Percentiles rank a stretch among this genome's conserved stretches.
Conservation (phyloP, 2,113 vertebrate genomes). For the Leucopsar rothschildi region DNA sequence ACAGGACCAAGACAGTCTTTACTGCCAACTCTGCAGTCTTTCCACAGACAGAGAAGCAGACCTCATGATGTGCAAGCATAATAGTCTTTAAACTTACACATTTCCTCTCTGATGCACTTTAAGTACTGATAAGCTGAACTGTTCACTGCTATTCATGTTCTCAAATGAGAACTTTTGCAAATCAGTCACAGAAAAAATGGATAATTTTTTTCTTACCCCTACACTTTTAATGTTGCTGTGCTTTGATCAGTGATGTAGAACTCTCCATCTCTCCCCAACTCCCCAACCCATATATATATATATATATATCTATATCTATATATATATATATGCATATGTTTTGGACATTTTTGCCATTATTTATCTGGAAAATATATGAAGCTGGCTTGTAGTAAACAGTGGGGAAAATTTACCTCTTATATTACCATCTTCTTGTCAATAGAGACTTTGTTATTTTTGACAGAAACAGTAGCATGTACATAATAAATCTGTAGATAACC, state of each 20-base stretch:
- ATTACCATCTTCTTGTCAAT: not conserved
- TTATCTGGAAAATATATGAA: not conserved
- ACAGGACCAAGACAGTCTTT: not conserved
- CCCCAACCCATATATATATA: fast-evolving
- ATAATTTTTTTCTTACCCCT: fast-evolving
- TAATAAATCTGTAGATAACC: not conserved
- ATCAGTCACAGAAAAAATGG: not conserved
- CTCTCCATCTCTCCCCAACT: fast-evolving
- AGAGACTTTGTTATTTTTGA: not conserved
- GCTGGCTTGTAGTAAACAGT: not conserved
- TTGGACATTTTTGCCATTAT: not conserved
- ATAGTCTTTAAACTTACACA: not conserved
- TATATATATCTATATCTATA: not conserved
- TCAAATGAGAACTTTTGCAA: not conserved
- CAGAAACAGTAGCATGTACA: not conserved
- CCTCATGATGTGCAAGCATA: not conserved
- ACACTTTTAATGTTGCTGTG: not conserved
- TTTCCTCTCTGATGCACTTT: not conserved
- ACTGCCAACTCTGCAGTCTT: not conserved
- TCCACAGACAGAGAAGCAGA: not conserved
- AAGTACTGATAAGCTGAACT: not conserved
- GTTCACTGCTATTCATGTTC: not conserved
- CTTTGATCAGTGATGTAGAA: not conserved
- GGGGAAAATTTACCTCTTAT: not conserved
- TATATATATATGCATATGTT: not conserved